A percentile compares a stretch with the other conserved stretches of the same genome.
These are phyloP conservation scores for Terrapene triunguis DNA, from an alignment of 2,113 vertebrate genomes.

Conservation along the genomic window DNA sequence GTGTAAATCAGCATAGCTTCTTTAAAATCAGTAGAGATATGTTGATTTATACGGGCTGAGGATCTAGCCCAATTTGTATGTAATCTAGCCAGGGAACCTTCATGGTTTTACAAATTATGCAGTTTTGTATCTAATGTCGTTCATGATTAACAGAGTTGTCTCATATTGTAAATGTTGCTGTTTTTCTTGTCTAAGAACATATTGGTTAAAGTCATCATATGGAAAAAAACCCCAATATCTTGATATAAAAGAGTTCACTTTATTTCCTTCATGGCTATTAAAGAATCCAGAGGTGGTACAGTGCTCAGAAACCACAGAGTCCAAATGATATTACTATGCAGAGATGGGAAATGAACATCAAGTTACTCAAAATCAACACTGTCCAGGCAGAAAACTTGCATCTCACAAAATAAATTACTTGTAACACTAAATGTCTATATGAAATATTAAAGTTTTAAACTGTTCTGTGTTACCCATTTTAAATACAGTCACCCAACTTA, in stretches of 20 bases:
- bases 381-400: constrained; percentile 65
- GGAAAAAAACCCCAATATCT: constrained; percentile 18
- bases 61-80: neutral
- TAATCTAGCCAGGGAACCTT: neutral
- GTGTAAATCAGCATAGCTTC: neutral
- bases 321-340: constrained; percentile 67
- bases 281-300: constrained; percentile 41
- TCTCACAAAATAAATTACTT: constrained; percentile 79
- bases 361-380: constrained; percentile 71
- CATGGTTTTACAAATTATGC: constrained; percentile 14
- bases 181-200: constrained; percentile 42
- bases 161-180: neutral
- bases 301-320: constrained; percentile 12
- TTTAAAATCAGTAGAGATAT: constrained; percentile 7
- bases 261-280: constrained; percentile 44
- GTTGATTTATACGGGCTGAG: neutral
- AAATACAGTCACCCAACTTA: constrained; percentile 75
- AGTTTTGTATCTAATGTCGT: neutral
- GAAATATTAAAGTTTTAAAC: constrained; percentile 82
- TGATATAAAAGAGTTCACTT: constrained; percentile 52
- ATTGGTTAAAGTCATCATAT: constrained; percentile 28
- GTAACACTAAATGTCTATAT: constrained; percentile 73
- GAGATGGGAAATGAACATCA: constrained; percentile 50
- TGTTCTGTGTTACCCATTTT: constrained; percentile 70
- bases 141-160: constrained; percentile 51